Percentiles rank a stretch among this genome's conserved stretches.
phyloP scores from a whole-genome alignment of 2,113 vertebrate species.

The Lophochroa leadbeateri region DNA sequence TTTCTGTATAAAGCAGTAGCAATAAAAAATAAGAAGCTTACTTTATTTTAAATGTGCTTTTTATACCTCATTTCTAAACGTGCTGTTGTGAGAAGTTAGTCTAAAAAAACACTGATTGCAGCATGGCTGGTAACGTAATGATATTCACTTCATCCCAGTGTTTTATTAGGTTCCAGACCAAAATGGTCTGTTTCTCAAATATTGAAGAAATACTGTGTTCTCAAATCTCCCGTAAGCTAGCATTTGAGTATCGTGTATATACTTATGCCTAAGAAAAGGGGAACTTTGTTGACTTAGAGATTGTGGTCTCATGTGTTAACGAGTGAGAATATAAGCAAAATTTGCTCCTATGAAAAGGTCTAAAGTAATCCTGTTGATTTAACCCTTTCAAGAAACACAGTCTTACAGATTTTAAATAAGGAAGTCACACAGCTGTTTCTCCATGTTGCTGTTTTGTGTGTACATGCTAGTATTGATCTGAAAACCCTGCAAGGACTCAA shows the following conservation, averaged over 20 bases:
- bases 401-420: not conserved
- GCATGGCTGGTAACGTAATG: not conserved
- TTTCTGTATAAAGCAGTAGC: not conserved
- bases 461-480: not conserved
- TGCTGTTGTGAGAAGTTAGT: not conserved
- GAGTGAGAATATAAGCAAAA: not conserved
- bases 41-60: not conserved
- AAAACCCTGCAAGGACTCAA: not conserved
- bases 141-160: not conserved
- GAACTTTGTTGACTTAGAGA: not conserved
- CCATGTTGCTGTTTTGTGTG: not conserved
- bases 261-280: not conserved
- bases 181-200: not conserved
- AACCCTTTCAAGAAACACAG: not conserved
- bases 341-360: constrained; percentile 32
- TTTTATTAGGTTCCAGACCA: not conserved
- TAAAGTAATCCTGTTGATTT: constrained; percentile 40
- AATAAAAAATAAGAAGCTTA: not conserved
- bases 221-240: not conserved
- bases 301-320: not conserved
- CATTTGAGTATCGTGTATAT: not conserved
- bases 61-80: not conserved
- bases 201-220: not conserved
- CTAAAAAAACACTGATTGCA: not conserved
- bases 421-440: not conserved